A percentile compares a stretch with the other conserved stretches of the same genome.
Evolutionary conservation across 2,888 invertebrate species (phyloP).

Genomic region (Scaptomyza reducta): DNA sequence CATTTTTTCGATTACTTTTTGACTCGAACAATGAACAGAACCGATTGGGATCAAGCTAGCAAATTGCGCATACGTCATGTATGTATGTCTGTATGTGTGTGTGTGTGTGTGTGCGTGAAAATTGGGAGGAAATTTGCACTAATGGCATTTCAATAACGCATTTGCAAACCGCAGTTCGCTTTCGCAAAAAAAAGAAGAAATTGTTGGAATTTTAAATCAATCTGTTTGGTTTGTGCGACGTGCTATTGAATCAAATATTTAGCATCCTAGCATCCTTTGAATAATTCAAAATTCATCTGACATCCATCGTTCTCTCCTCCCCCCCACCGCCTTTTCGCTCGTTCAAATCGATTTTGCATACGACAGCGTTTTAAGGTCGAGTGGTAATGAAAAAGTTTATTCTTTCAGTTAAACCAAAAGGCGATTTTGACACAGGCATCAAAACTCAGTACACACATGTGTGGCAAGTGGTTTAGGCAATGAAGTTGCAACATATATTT

Average conservation of each 20-base stretch:
- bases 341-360: constrained; percentile 59
- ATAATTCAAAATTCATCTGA: constrained; percentile 61
- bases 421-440: constrained; percentile 5
- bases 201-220: constrained; percentile 57
- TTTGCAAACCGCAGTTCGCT: constrained; percentile 36
- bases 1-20: constrained; percentile 59
- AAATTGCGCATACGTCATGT: constrained; percentile 67
- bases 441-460: constrained; percentile 7
- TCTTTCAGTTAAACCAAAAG: constrained; percentile 12
- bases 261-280: constrained; percentile 49
- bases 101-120: constrained; percentile 3
- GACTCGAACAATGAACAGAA: constrained; percentile 26
- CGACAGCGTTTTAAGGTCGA: constrained; percentile 44
- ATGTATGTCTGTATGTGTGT: not conserved
- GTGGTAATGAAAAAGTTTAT: constrained; percentile 54
- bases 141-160: constrained; percentile 75
- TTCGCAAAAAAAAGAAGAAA: too few relatives aligned
- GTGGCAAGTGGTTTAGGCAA: constrained; percentile 17
- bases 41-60: constrained; percentile 22
- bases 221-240: constrained; percentile 28
- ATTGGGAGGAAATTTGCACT: constrained; percentile 47
- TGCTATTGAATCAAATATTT: constrained; percentile 59
- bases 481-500: constrained; percentile 6
- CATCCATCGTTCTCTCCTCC: not conserved
- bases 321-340: constrained; percentile 3